These are phyloP conservation scores for Anguilla obscura DNA, from an alignment of 2,797 vertebrate species.

Conservation along the genomic window DNA sequence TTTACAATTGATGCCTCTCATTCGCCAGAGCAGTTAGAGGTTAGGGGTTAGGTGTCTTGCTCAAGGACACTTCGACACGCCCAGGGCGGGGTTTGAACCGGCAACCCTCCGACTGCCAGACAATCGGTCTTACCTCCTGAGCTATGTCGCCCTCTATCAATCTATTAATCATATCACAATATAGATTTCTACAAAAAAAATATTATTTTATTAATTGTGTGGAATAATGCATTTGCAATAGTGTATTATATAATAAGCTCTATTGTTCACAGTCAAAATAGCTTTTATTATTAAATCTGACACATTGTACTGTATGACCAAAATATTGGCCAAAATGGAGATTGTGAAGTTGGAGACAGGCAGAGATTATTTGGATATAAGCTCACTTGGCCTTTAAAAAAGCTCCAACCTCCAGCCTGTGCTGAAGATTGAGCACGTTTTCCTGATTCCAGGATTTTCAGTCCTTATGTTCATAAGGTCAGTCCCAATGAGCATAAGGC, in stretches of 20 bases:
- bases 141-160: too few species aligned
- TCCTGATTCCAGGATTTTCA: slow-evolving; percentile 3
- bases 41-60: too few species aligned
- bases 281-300: background rate
- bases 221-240: background rate
- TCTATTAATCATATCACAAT: background rate
- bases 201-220: background rate
- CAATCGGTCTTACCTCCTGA: too few species aligned
- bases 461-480: background rate
- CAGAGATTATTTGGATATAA: background rate
- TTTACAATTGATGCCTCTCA: too few species aligned
- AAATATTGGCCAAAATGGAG: background rate
- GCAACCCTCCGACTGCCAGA: too few species aligned
- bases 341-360: background rate
- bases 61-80: too few species aligned
- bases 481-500: background rate
- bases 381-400: background rate
- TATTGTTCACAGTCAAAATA: background rate
- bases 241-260: background rate
- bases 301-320: background rate
- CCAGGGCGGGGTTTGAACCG: too few species aligned
- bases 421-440: background rate
- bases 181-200: background rate
- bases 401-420: background rate
- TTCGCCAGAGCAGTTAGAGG: too few species aligned